These are phyloP conservation scores for Furnarius figulus DNA, from an alignment of 2,113 vertebrate genomes.

Conservation along the genomic window DNA sequence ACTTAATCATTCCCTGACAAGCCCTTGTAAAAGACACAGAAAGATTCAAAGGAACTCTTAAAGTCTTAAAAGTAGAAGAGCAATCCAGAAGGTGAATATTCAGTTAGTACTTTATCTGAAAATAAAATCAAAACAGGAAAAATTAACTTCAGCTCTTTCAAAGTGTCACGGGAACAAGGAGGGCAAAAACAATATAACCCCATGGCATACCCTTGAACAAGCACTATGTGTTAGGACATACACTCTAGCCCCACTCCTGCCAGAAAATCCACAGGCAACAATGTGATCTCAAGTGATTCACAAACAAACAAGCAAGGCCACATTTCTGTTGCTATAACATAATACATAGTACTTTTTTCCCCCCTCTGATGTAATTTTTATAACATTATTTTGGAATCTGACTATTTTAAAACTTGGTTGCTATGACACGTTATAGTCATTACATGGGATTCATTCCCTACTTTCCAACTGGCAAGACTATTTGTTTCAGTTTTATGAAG, in stretches of 20 bases:
- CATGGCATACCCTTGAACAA: rapidly evolving
- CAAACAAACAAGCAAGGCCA: background rate
- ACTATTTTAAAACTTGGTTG: constrained; percentile 46
- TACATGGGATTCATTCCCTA: constrained; percentile 2
- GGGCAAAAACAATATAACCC: background rate
- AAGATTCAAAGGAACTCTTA: background rate
- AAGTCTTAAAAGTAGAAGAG: background rate
- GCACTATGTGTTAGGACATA: background rate
- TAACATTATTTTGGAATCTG: constrained; percentile 29
- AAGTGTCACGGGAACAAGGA: background rate
- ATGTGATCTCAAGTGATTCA: background rate
- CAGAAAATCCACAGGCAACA: background rate
- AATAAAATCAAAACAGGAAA: background rate
- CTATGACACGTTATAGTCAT: background rate
- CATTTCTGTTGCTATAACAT: constrained; percentile 9
- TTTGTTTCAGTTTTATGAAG: constrained; percentile 31
- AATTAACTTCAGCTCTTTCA: background rate
- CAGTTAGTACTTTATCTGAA: background rate
- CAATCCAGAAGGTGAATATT: background rate
- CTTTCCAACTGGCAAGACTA: constrained; percentile 34
- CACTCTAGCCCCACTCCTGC: background rate
- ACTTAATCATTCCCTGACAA: background rate
- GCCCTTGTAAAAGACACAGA: background rate
- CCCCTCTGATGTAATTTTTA: constrained; percentile 25
- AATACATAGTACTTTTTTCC: background rate